Evolutionary conservation across 2,888 invertebrate species (phyloP).

Genomic region (Zaprionus bogoriensis): DNA sequence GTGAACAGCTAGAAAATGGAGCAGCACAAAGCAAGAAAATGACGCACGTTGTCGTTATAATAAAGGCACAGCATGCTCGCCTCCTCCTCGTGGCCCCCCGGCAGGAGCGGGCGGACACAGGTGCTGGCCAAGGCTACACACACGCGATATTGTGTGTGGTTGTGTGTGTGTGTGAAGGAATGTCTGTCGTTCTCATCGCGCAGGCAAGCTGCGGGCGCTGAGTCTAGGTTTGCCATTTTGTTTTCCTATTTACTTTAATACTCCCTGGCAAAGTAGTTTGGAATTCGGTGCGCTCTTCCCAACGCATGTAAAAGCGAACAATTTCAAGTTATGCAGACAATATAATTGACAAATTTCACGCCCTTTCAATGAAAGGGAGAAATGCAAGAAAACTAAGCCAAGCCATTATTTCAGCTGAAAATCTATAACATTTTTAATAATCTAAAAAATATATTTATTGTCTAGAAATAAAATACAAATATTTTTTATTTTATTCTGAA

Average conservation of each 20-base stretch:
- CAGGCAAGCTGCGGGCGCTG: conserved; percentile 42
- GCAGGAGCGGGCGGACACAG: neutral
- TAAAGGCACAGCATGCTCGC: conserved; percentile 48
- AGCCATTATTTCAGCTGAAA: too few species aligned
- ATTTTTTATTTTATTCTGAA: too few species aligned
- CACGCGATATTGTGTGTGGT: too few species aligned
- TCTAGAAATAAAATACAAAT: too few species aligned
- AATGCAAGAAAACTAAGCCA: neutral
- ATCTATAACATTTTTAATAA: too few species aligned
- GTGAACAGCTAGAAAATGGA: conserved; percentile 49
- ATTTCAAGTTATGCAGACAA: neutral
- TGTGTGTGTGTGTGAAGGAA: too few species aligned
- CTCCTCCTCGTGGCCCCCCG: neutral
- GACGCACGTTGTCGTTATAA: conserved; percentile 68
- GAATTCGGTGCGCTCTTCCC: neutral
- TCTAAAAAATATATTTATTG: too few species aligned
- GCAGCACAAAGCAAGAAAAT: conserved; percentile 63
- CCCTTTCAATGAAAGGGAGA: neutral
- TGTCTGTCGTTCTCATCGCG: neutral
- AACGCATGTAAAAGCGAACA: neutral
- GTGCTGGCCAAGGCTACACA: conserved; percentile 27
- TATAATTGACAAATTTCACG: neutral
- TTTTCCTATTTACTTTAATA: conserved; percentile 15
- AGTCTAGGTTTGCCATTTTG: conserved; percentile 32
- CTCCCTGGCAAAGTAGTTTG: neutral